Base-by-base conservation (phyloP, 2,113 vertebrate genomes). In the Chloropsis hardwickii region DNA sequence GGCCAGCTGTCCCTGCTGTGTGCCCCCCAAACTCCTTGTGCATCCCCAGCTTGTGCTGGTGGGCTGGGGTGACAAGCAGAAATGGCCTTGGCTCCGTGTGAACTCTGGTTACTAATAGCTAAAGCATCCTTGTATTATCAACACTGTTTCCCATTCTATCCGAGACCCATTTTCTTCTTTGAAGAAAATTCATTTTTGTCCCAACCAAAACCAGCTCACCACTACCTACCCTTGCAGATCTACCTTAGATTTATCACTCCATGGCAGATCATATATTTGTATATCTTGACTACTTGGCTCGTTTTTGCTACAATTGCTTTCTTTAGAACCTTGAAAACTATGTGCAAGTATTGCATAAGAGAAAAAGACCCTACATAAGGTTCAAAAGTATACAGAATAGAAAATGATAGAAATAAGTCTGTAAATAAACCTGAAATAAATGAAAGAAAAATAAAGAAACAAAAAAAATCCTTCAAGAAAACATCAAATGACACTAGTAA, bases 1-100 rank as follows among this genome's bases (percentile, higher is more conserved):
- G 19, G 8, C 4, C n/a, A 18, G 5, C 20, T 45, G 45, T 25
- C 19, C 2, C 22, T 3, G 15, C 12, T 74, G n/a, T 22, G 45
- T 14, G 9, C 9, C 9, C 11, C 24, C 27, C 53, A 22, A 2
- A 9, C 14, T 37, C 33, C 4, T 8, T 33, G 11, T 39, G 8
- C 45, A 60, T 5, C 37, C 39, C 62, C 31, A 31, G 17, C 17
- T n/a, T 18, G 6, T 1, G 3, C 33, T 39, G 39, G 20, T 15
- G 45, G 28, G 10, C n/a, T 39, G 40, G 47, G 20, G 1, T 39
- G 29, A 40, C 29, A 40, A 22, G 29, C 24, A 82, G 53, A 60
- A 47, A 39, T 13, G 14, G 23, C 23, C 51, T n/a, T 47, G 20
- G 5, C 16, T 39, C 24, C 0, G 0, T 31, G n/a, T 33, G 24